These are phyloP conservation scores for Xylota segnis DNA, from an alignment of 2,888 invertebrate species.

Conservation along the genomic window DNA sequence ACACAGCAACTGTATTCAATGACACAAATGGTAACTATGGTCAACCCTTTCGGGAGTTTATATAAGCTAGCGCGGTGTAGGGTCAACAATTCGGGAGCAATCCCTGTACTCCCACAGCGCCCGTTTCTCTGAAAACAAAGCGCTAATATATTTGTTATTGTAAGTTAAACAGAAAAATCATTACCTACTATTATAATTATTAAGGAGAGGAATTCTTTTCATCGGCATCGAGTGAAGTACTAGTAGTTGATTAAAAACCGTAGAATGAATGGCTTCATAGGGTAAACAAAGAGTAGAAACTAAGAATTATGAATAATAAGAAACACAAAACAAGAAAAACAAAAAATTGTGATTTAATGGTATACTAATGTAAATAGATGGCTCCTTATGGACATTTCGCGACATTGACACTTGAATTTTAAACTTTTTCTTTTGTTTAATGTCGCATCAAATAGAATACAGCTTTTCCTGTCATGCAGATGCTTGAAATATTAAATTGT, in stretches of 20 bases:
- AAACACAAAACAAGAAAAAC: slow-evolving; percentile 40
- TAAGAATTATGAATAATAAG: slow-evolving; percentile 43
- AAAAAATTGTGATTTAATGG: slow-evolving; percentile 69
- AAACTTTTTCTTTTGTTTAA: too few species aligned
- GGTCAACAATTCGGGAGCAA: slow-evolving; percentile 58
- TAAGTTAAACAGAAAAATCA: slow-evolving; percentile 64
- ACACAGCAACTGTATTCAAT: slow-evolving; percentile 78
- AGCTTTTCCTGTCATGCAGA: too few species aligned
- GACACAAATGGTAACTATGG: slow-evolving; percentile 82
- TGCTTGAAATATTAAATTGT: too few species aligned
- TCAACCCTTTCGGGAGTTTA: slow-evolving; percentile 84
- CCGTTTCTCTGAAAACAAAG: slow-evolving; percentile 35
- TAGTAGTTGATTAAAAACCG: slow-evolving; percentile 70
- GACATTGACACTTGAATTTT: background rate
- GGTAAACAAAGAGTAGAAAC: slow-evolving; percentile 36
- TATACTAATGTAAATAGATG: slow-evolving; percentile 63
- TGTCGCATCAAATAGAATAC: too few species aligned
- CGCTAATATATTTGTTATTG: slow-evolving; percentile 54
- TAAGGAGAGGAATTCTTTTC: slow-evolving; percentile 57
- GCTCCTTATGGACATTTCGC: slow-evolving; percentile 56
- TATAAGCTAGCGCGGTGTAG: slow-evolving; percentile 79
- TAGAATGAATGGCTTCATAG: slow-evolving; percentile 56
- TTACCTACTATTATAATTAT: slow-evolving; percentile 62
- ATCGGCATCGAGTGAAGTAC: slow-evolving; percentile 72
- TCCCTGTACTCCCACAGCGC: slow-evolving; percentile 16